phyloP scores from a whole-genome alignment of 2,888 invertebrate species.

The Trichogramma evanescens region DNA sequence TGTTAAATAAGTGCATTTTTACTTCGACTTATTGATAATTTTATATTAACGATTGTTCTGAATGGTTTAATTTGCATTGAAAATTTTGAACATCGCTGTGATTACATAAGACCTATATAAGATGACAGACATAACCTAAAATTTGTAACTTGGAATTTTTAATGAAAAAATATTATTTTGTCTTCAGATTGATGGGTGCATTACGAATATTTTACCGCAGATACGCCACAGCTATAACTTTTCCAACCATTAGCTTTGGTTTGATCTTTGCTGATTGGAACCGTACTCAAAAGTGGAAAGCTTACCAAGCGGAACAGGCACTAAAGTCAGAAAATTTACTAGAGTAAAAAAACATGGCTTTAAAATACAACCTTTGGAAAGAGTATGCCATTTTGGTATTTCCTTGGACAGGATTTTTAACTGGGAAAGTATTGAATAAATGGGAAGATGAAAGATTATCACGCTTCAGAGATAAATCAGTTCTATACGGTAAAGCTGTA shows the following conservation, averaged over 20 bases:
- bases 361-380: constrained; percentile 48
- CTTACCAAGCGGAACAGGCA: constrained; percentile 34
- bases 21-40: too few relatives aligned
- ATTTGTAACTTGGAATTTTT: neutral
- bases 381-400: constrained; percentile 50
- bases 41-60: too few relatives aligned
- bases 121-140: too few relatives aligned
- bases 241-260: constrained; percentile 56
- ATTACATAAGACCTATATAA: too few relatives aligned
- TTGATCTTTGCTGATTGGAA: constrained; percentile 67
- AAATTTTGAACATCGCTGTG: too few relatives aligned
- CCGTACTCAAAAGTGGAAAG: constrained; percentile 69
- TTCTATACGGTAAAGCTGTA: constrained; percentile 64
- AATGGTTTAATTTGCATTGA: too few relatives aligned
- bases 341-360: constrained; percentile 22
- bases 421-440: constrained; percentile 62
- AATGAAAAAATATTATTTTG: constrained; percentile 17
- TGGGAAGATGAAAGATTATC: constrained; percentile 67
- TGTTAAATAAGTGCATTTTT: too few relatives aligned
- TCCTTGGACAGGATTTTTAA: constrained; percentile 53
- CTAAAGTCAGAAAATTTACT: constrained; percentile 21
- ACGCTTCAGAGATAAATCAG: constrained; percentile 71
- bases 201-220: constrained; percentile 50
- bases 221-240: constrained; percentile 62
- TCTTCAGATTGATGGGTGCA: constrained; percentile 31